Evolutionary conservation across 2,888 invertebrate species (phyloP).

Genomic region (Epirrhoe tristata): DNA sequence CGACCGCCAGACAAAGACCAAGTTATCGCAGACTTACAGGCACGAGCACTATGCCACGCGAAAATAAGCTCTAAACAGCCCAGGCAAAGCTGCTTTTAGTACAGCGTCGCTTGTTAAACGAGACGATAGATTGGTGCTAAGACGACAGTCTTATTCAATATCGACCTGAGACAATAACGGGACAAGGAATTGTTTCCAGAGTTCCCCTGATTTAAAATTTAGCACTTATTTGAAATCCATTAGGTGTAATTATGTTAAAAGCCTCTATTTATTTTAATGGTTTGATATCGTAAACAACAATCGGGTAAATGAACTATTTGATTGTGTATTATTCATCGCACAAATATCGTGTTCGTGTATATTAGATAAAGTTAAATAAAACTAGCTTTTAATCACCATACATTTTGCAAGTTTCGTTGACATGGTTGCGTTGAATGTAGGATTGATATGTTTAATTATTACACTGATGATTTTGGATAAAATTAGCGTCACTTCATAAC

Average conservation of each 20-base stretch:
- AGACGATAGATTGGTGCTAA: slow-evolving; percentile 65
- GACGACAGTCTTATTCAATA: slow-evolving; percentile 69
- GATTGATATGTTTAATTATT: slow-evolving; percentile 68
- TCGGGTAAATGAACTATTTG: slow-evolving; percentile 23
- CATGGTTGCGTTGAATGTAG: slow-evolving; percentile 53
- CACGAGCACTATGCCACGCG: slow-evolving; percentile 52
- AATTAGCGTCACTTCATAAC: slow-evolving; percentile 70
- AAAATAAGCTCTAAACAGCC: slow-evolving; percentile 62
- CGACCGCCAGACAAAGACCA: slow-evolving; percentile 79
- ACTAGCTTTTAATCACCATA: slow-evolving; percentile 59
- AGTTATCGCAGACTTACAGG: slow-evolving; percentile 82
- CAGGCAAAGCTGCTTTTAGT: slow-evolving; percentile 57
- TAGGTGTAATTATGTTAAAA: slow-evolving; percentile 55
- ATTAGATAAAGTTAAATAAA: slow-evolving; percentile 46
- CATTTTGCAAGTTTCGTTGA: slow-evolving; percentile 65
- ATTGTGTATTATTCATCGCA: slow-evolving; percentile 7
- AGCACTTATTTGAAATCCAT: slow-evolving; percentile 54
- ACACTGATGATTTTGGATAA: slow-evolving; percentile 67
- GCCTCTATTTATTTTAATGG: slow-evolving; percentile 45
- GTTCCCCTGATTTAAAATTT: slow-evolving; percentile 58
- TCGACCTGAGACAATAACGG: slow-evolving; percentile 65
- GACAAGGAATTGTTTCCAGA: slow-evolving; percentile 55
- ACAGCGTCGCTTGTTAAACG: slow-evolving; percentile 46
- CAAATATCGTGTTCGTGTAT: slow-evolving; percentile 24
- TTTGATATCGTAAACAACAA: slow-evolving; percentile 36